phyloP scores from a whole-genome alignment of 2,888 invertebrate genomes.

The Drosophila imparisetae region DNA sequence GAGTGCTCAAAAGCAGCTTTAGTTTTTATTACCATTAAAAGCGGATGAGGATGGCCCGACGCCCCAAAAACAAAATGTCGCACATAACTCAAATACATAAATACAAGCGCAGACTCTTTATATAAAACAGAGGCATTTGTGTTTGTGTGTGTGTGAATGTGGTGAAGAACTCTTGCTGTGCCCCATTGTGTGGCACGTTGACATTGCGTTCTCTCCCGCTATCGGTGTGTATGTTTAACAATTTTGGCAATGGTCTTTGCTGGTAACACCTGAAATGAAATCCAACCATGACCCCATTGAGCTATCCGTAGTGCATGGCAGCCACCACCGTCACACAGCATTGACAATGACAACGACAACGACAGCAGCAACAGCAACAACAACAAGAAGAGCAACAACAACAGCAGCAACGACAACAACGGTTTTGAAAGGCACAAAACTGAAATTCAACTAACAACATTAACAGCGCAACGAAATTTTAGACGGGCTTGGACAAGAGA shows the following conservation, averaged over 20 bases:
- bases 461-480: slow-evolving; percentile 77
- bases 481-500: slow-evolving; percentile 30
- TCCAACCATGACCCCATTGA: slow-evolving; percentile 61
- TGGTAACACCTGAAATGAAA: slow-evolving; percentile 77
- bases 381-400: neutral
- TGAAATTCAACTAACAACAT: slow-evolving; percentile 82
- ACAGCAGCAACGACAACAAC: slow-evolving; percentile 33
- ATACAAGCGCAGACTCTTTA: slow-evolving; percentile 40
- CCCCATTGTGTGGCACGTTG: slow-evolving; percentile 43
- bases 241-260: slow-evolving; percentile 79
- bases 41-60: slow-evolving; percentile 36
- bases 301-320: slow-evolving; percentile 41
- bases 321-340: slow-evolving; percentile 11
- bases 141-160: slow-evolving; percentile 7
- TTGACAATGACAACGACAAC: slow-evolving; percentile 18
- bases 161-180: slow-evolving; percentile 33
- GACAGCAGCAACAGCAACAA: neutral
- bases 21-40: slow-evolving; percentile 78
- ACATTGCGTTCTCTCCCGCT: slow-evolving; percentile 24
- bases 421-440: slow-evolving; percentile 74
- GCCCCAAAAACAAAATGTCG: slow-evolving; percentile 64
- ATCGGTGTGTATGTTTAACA: slow-evolving; percentile 60
- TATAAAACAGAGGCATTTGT: slow-evolving; percentile 13
- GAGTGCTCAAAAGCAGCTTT: slow-evolving; percentile 74
- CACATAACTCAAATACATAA: slow-evolving; percentile 77